A percentile compares a stretch with the other conserved stretches of the same genome.
These are phyloP conservation scores for Eupithecia subumbrata DNA, from an alignment of 2,888 invertebrate genomes.

Conservation along the genomic window DNA sequence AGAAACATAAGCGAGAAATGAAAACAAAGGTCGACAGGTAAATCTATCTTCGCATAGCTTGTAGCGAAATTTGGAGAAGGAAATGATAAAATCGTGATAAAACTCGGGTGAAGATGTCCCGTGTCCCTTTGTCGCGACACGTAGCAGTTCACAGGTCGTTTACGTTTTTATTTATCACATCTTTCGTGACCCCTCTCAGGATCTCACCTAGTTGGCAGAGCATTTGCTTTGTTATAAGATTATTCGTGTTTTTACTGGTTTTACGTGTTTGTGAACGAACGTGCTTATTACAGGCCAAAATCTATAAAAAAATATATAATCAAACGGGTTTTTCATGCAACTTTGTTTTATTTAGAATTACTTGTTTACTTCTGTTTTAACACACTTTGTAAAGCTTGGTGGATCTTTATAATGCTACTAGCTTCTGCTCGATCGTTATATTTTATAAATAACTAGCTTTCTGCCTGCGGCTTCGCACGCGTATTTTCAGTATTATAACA, in stretches of 20 bases:
- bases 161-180: conserved; percentile 42
- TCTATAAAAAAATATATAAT: not conserved
- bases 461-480: no score
- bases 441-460: no score
- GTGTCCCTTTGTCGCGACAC: conserved; percentile 43
- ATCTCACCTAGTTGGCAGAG: conserved; percentile 28
- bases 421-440: no score
- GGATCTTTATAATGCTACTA: not conserved
- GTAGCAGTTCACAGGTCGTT: conserved; percentile 44
- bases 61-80: conserved; percentile 37
- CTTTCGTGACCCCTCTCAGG: conserved; percentile 36
- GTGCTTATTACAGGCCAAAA: not conserved
- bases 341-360: not conserved
- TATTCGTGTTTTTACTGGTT: conserved; percentile 16
- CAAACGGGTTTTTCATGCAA: not conserved
- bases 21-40: conserved; percentile 9
- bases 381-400: not conserved
- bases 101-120: conserved; percentile 40
- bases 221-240: conserved; percentile 19
- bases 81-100: conserved; percentile 47
- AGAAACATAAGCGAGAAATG: not conserved
- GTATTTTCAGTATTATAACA: no score
- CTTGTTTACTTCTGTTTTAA: not conserved
- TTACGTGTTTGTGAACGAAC: conserved; percentile 10
- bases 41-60: conserved; percentile 17